phyloP scores from a whole-genome alignment of 2,888 invertebrate species.

The Hyalella azteca region DNA sequence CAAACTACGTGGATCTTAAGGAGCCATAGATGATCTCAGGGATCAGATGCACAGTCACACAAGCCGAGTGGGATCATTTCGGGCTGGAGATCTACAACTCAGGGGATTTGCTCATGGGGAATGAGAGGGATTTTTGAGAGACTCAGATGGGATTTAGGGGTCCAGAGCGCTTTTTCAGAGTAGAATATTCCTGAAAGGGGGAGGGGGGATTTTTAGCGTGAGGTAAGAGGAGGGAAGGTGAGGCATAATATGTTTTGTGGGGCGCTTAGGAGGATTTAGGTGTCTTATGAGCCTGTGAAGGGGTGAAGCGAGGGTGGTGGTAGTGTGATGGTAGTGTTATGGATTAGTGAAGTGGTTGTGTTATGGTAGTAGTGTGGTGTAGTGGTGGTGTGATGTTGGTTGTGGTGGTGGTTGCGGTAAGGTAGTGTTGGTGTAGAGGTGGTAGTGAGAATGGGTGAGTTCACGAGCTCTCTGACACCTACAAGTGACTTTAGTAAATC shows the following conservation, averaged over 20 bases:
- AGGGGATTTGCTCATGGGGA: slow-evolving; percentile 22
- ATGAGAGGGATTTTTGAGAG: slow-evolving; percentile 32
- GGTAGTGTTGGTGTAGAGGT: no score
- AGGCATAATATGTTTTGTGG: slow-evolving; percentile 3
- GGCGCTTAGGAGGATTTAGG: neutral
- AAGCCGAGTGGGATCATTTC: slow-evolving; percentile 20
- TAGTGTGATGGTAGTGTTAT: neutral
- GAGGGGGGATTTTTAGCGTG: neutral
- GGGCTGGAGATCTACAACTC: slow-evolving; percentile 27
- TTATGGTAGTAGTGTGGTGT: neutral
- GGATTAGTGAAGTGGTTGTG: neutral
- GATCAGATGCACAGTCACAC: neutral
- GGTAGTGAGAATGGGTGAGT: no score
- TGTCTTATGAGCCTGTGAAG: neutral
- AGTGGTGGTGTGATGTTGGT: neutral
- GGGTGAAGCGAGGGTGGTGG: neutral
- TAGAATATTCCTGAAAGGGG: neutral
- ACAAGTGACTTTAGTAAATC: no score
- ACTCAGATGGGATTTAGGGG: slow-evolving; percentile 20
- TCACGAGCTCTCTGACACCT: no score
- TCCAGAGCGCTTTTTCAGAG: neutral
- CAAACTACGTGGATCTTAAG: no score
- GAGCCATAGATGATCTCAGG: slow-evolving; percentile 12
- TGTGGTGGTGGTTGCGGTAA: neutral
- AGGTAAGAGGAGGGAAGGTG: neutral